These are phyloP conservation scores for Orchesellides sinensis DNA, from an alignment of 2,888 invertebrate genomes.

Conservation along the genomic window DNA sequence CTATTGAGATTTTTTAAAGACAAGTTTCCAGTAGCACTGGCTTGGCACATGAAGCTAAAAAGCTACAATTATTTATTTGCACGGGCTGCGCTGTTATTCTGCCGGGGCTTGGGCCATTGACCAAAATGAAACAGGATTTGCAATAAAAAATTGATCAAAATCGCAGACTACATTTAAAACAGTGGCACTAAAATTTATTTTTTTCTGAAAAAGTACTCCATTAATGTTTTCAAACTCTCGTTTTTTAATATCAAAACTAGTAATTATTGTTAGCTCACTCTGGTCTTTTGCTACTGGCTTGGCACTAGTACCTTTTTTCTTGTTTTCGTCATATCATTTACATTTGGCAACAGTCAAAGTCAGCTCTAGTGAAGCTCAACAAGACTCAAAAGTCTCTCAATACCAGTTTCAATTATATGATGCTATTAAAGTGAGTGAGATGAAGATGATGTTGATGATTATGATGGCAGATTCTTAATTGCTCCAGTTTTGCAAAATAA, in stretches of 20 bases:
- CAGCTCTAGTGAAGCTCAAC: constrained; percentile 22
- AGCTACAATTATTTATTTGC: constrained; percentile 9
- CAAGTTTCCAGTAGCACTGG: constrained; percentile 9
- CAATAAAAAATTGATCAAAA: constrained; percentile 65
- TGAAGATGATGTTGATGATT: constrained; percentile 49
- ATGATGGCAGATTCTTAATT: constrained; percentile 67
- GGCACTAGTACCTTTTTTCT: background rate
- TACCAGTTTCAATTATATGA: constrained; percentile 43
- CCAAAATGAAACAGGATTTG: constrained; percentile 66
- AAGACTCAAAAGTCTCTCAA: constrained; percentile 4
- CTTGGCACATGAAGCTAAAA: background rate
- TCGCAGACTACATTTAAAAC: too few species aligned
- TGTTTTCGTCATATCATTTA: background rate
- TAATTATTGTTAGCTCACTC: constrained; percentile 57
- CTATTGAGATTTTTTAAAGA: constrained; percentile 10
- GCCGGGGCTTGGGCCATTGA: too few species aligned
- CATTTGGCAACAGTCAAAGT: constrained; percentile 57
- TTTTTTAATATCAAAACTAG: constrained; percentile 20
- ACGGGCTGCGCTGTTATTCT: too few species aligned
- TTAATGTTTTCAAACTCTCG: background rate
- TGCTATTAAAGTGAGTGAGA: background rate
- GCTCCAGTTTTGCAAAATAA: constrained; percentile 67
- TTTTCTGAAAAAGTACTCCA: background rate
- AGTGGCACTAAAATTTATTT: background rate
- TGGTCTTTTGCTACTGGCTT: constrained; percentile 21